Evolutionary conservation across 2,797 vertebrate genomes (phyloP).

Genomic region (Acestrorhynchus altus): DNA sequence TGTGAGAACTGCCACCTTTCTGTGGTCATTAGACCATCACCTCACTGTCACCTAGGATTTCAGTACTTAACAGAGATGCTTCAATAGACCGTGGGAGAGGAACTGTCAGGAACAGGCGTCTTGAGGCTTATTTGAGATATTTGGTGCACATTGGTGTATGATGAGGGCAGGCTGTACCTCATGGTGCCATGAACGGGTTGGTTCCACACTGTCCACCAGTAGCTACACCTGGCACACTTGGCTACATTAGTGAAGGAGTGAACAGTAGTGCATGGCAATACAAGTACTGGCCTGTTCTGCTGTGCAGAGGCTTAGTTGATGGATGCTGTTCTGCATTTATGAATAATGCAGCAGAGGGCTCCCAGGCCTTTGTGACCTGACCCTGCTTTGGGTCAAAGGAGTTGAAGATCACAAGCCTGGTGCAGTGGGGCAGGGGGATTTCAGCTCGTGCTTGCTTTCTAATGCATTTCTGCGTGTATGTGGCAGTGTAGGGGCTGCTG

Average conservation of each 20-base stretch:
- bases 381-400: conserved; percentile 22
- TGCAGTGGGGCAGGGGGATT: not conserved
- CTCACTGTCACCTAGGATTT: conserved; percentile 66
- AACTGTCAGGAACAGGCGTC: conserved; percentile 19
- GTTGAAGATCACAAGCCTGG: conserved; percentile 15
- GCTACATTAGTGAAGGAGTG: not conserved
- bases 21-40: conserved; percentile 76
- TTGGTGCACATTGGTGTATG: not conserved
- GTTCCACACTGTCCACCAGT: conserved; percentile 11
- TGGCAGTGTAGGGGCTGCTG: not conserved
- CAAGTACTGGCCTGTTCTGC: conserved; percentile 46
- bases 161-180: not conserved
- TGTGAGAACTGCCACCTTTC: conserved; percentile 75
- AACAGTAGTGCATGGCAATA: conserved; percentile 24
- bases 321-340: conserved; percentile 16
- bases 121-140: conserved; percentile 12
- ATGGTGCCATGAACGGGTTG: conserved; percentile 12
- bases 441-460: not conserved
- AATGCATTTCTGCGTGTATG: not conserved
- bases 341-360: conserved; percentile 4
- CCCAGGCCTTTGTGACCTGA: conserved; percentile 34
- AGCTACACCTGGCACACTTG: conserved; percentile 14
- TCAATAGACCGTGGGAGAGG: conserved; percentile 61
- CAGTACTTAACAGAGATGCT: conserved; percentile 68
- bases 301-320: not conserved